These are phyloP conservation scores for Tychaedon coryphoeus DNA, from an alignment of 2,113 vertebrate species.

Conservation along the genomic window DNA sequence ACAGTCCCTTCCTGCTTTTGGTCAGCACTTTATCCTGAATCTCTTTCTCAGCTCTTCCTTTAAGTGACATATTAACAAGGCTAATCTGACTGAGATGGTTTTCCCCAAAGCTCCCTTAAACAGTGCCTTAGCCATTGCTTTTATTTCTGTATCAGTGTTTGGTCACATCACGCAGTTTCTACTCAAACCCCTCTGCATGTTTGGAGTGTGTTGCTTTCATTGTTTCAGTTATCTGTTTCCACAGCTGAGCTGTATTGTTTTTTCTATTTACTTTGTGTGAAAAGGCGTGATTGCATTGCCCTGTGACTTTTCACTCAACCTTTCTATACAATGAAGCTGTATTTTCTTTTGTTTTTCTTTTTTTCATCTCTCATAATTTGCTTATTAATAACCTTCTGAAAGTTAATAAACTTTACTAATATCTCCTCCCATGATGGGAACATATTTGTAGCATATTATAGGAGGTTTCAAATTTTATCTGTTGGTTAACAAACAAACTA, in stretches of 20 bases:
- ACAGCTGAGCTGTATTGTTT: neutral
- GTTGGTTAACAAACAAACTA: neutral
- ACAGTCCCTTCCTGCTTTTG: neutral
- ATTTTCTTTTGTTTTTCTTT: neutral
- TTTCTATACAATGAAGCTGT: neutral
- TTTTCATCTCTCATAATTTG: neutral
- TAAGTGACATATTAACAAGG: neutral
- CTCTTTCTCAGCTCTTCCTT: neutral
- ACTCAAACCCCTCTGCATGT: neutral
- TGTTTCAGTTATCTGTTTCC: neutral
- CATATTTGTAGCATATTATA: neutral
- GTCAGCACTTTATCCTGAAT: neutral
- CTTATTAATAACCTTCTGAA: neutral
- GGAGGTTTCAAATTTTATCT: neutral
- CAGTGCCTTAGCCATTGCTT: neutral
- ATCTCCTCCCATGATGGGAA: neutral
- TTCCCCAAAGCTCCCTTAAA: neutral
- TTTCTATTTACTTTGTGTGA: neutral
- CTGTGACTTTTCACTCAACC: neutral
- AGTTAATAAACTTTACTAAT: neutral
- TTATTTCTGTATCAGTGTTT: neutral
- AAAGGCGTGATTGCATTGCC: neutral
- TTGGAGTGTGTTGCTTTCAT: neutral
- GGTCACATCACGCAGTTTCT: neutral
- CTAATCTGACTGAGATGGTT: neutral